Evolutionary conservation across 2,113 vertebrate species (phyloP), one percentile per base, ranked within the genome.

Genomic region (Boleophthalmus pectinirostris): DNA sequence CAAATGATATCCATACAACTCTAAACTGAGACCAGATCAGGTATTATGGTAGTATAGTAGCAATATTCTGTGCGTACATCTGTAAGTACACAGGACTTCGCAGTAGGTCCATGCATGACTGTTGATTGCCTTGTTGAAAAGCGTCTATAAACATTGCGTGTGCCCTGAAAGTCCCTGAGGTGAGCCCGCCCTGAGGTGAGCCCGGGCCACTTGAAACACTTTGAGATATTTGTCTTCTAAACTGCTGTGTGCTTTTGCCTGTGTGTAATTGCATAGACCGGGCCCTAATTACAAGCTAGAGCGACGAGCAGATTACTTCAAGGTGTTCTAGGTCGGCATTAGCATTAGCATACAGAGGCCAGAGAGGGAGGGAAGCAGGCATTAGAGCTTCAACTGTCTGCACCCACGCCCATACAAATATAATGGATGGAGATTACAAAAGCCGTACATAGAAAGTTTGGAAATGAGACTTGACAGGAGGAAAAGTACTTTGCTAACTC

Each of bases 261-360:
- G 56, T 69, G 21, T 78, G 76, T 68, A 63, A 66, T 56, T 65
- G 21, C 68, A 66, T 63, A 76, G 81, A 79, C 72, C 74, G 74
- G 72, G 68, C 70, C 38, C 46, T 85, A 73, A 80, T 82, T 71
- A 80, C 66, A 76, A 76, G 66, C 66, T 63, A 47, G 68, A 69
- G 77, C 68, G 80, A 69, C 75, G 68, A 46, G 47, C 20, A 66
- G 67, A 75, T 82, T 63, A 72, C 58, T 71, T 79, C 65, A 85
- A 78, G 69, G 74, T 81, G 75, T 77, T 85, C 77, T 75, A 56
- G 75, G 77, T 66, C 56, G 51, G 53, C 68, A 87, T 90, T 85
- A 81, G 69, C 49, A 87, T 90, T 85, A 54, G 51, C 87, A 89
- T 78, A 88, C 78, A 84, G 69, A 79, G 69, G 69, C 24, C n/a